A percentile compares a stretch with the other conserved stretches of the same genome.
phyloP scores from a whole-genome alignment of 2,888 invertebrate genomes.

The Brassicogethes aeneus region DNA sequence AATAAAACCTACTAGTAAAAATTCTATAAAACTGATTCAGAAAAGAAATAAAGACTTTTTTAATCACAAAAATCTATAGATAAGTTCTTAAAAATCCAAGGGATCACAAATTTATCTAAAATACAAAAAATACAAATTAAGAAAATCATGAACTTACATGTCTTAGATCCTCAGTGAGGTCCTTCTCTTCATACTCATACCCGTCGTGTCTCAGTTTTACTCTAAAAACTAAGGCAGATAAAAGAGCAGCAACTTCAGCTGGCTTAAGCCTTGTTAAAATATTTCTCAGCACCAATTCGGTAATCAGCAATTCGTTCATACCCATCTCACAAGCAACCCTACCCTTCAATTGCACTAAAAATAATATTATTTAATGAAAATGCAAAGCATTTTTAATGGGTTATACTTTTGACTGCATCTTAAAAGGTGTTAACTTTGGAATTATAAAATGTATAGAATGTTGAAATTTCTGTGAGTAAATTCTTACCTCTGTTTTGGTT shows the following conservation, averaged over 20 bases:
- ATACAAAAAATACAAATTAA: constrained; percentile 3
- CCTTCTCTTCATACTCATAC: constrained; percentile 14
- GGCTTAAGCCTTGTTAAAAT: constrained; percentile 77
- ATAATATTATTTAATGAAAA: background rate
- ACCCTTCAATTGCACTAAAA: constrained; percentile 67
- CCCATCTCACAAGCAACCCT: constrained; percentile 82
- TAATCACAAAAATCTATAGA: too few relatives aligned
- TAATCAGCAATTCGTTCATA: constrained; percentile 83
- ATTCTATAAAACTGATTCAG: constrained; percentile 3
- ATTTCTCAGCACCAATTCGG: constrained; percentile 88
- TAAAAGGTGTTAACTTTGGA: background rate
- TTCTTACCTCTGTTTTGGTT: constrained; percentile 53
- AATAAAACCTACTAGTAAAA: too few relatives aligned
- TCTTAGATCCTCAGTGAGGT: constrained; percentile 49
- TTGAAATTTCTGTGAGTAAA: background rate
- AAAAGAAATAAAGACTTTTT: too few relatives aligned
- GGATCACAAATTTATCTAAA: too few relatives aligned
- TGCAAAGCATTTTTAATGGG: background rate
- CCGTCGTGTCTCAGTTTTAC: constrained; percentile 53
- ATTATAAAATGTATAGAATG: too few relatives aligned
- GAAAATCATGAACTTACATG: constrained; percentile 37
- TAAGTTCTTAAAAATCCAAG: too few relatives aligned
- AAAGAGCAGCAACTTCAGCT: constrained; percentile 86
- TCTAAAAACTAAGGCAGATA: constrained; percentile 91
- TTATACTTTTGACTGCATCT: background rate